Conservation (phyloP, 2,113 vertebrate species). For the Eretmochelys imbricata region DNA sequence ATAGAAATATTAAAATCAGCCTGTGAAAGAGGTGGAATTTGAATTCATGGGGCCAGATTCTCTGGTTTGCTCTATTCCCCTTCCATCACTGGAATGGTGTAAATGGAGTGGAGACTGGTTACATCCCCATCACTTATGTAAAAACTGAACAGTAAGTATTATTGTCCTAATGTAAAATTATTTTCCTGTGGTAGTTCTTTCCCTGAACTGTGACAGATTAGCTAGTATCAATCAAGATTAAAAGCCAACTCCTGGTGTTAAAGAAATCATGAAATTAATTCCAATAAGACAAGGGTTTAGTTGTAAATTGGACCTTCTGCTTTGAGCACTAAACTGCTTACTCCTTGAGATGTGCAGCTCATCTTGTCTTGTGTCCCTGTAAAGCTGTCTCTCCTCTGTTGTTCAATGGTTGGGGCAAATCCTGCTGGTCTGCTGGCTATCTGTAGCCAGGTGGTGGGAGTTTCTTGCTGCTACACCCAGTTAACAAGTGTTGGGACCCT, state of each 20-base stretch:
- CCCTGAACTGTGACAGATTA: background rate
- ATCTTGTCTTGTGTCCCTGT: background rate
- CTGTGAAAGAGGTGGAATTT: background rate
- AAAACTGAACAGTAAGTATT: background rate
- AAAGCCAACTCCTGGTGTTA: background rate
- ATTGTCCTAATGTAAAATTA: background rate
- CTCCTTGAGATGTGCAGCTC: background rate
- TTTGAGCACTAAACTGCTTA: background rate
- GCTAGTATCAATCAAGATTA: background rate
- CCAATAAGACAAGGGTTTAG: background rate
- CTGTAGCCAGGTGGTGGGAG: background rate
- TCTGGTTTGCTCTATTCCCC: background rate
- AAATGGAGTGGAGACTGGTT: background rate
- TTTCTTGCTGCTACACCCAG: background rate
- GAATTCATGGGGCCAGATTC: background rate
- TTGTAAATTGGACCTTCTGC: background rate
- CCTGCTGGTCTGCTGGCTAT: background rate
- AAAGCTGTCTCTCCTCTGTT: background rate
- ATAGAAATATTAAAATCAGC: background rate
- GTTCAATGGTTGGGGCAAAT: background rate
- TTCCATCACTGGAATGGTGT: background rate
- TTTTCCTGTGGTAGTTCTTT: background rate
- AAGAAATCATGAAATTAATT: background rate
- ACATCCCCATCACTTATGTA: rapidly evolving
- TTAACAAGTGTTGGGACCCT: background rate